A percentile compares a stretch with the other conserved stretches of the same genome.
These are phyloP conservation scores for Hymenopus coronatus DNA, from an alignment of 2,888 invertebrate genomes.

Conservation along the genomic window DNA sequence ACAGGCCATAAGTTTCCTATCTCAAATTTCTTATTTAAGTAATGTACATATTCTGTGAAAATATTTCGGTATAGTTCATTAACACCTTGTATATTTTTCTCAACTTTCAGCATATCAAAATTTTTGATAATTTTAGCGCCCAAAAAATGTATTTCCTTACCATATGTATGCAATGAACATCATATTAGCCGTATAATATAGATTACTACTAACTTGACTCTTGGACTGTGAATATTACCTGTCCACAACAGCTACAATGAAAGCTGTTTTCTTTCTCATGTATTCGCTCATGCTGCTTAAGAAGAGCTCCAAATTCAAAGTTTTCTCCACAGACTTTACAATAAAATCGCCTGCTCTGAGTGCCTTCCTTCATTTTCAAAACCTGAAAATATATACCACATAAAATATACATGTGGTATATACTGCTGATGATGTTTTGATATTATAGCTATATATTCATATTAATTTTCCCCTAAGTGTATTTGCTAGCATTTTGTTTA, in stretches of 20 bases:
- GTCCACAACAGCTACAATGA: slow-evolving; percentile 37
- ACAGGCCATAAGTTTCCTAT: too few species aligned
- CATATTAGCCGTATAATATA: neutral
- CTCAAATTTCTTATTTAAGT: too few species aligned
- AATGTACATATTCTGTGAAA: too few species aligned
- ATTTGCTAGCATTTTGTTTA: too few species aligned
- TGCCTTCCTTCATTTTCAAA: slow-evolving; percentile 15
- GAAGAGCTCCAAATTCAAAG: slow-evolving; percentile 42
- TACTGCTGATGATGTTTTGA: neutral
- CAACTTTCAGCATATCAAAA: too few species aligned
- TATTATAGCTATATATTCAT: neutral
- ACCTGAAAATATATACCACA: slow-evolving; percentile 1
- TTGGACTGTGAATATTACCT: slow-evolving; percentile 34
- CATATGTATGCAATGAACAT: neutral
- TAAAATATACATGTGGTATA: too few species aligned
- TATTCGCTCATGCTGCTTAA: slow-evolving; percentile 42
- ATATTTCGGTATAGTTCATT: too few species aligned
- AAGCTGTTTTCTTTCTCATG: slow-evolving; percentile 37
- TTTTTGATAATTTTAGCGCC: neutral
- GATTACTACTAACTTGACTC: neutral
- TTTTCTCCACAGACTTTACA: slow-evolving; percentile 45
- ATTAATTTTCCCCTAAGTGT: neutral
- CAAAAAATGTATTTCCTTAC: neutral
- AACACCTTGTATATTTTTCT: too few species aligned
- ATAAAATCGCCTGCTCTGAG: slow-evolving; percentile 36